Conservation (phyloP, 1,140 invertebrate genomes). For the Tetramorium alpestre region DNA sequence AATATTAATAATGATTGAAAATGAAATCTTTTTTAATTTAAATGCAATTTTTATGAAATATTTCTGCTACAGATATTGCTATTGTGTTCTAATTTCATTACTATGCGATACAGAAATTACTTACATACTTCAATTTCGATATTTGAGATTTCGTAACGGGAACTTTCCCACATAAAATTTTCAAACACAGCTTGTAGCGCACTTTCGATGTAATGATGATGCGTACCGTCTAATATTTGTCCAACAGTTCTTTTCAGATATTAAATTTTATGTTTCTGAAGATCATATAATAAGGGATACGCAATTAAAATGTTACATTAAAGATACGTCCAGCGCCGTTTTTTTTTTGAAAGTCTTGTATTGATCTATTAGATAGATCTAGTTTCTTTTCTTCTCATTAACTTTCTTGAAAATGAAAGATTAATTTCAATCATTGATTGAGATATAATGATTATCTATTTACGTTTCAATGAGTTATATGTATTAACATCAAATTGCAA, state of each 20-base stretch:
- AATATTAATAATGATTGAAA: slow-evolving; percentile 4
- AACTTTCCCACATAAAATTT: slow-evolving; percentile 14
- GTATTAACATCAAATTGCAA: slow-evolving; percentile 3
- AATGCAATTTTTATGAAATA: not conserved
- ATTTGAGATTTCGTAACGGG: not conserved
- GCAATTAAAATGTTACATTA: slow-evolving; percentile 22
- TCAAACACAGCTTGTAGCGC: not conserved
- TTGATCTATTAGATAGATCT: not conserved
- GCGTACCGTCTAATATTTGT: not conserved
- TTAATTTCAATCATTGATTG: not conserved
- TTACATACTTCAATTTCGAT: slow-evolving; percentile 20
- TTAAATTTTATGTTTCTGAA: slow-evolving; percentile 10
- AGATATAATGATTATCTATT: not conserved
- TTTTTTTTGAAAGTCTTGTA: not conserved
- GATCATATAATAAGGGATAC: not conserved
- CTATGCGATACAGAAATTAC: slow-evolving; percentile 12
- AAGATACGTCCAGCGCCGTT: not conserved
- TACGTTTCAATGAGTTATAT: not conserved
- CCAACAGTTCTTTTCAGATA: not conserved
- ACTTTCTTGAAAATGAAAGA: slow-evolving; percentile 2
- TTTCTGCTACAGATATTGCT: not conserved
- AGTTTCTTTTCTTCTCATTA: not conserved
- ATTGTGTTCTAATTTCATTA: not conserved
- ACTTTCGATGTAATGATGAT: slow-evolving; percentile 22
- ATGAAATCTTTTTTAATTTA: not conserved